Conservation (phyloP, 2,888 invertebrate species). For the Lithosia quadra region DNA sequence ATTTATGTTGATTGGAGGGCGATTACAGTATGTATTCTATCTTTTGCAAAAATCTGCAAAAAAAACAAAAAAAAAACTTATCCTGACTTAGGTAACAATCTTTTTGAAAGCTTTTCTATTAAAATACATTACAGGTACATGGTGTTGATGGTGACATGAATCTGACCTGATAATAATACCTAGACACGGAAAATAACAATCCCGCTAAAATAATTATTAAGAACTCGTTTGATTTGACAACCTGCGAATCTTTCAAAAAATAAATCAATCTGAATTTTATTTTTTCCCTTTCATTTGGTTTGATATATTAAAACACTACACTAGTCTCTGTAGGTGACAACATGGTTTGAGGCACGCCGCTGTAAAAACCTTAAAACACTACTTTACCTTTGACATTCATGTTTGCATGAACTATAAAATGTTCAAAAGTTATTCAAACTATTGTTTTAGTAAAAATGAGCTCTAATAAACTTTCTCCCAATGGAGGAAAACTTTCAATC, state of each 20-base stretch:
- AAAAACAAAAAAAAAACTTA: no score
- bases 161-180: neutral
- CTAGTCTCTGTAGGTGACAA: no score
- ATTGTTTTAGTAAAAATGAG: constrained; percentile 48
- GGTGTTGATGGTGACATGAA: neutral
- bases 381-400: neutral
- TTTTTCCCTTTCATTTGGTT: neutral
- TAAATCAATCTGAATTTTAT: neutral
- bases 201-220: neutral
- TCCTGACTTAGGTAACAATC: no score
- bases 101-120: no score
- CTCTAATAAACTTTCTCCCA: constrained; percentile 45
- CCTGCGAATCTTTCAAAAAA: no score
- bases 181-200: neutral
- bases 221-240: neutral
- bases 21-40: neutral
- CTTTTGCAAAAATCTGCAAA: no score
- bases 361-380: neutral
- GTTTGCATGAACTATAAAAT: constrained; percentile 12
- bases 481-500: constrained; percentile 44
- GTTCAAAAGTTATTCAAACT: constrained; percentile 38
- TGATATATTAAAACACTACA: no score
- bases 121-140: no score
- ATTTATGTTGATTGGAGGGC: neutral
- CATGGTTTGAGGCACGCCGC: no score